Conservation (phyloP, 2,888 invertebrate genomes). For the Hirtodrosophila confusa region DNA sequence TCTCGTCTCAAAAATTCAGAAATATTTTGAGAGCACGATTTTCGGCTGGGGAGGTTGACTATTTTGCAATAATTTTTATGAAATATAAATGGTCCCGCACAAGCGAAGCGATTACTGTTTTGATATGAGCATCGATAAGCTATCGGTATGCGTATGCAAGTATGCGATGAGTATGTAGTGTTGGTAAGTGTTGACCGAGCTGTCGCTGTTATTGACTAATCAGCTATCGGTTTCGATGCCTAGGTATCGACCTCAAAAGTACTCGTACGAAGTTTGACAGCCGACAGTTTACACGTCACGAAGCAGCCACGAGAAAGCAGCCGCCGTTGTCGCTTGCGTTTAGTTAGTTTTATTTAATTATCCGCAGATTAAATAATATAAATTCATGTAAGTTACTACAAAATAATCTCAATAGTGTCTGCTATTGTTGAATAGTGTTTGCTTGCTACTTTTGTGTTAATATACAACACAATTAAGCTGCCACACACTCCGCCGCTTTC, state of each 20-base stretch:
- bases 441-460: background rate
- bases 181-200: too few relatives aligned
- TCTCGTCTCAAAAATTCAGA: too few relatives aligned
- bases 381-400: slow-evolving; percentile 58
- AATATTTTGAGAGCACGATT: too few relatives aligned
- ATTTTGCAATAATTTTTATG: too few relatives aligned
- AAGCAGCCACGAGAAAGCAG: slow-evolving; percentile 69
- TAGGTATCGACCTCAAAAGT: slow-evolving; percentile 20
- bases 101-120: too few relatives aligned
- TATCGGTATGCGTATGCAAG: too few relatives aligned
- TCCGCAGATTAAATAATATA: slow-evolving; percentile 40
- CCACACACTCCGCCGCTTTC: slow-evolving; percentile 13
- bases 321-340: slow-evolving; percentile 24
- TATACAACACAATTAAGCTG: background rate
- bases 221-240: slow-evolving; percentile 20
- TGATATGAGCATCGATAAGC: too few relatives aligned
- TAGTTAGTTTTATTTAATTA: slow-evolving; percentile 51
- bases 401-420: background rate
- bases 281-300: slow-evolving; percentile 82
- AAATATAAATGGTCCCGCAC: too few relatives aligned
- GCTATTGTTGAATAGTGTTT: background rate
- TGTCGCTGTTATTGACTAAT: slow-evolving; percentile 4
- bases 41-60: too few relatives aligned
- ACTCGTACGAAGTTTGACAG: slow-evolving; percentile 75
- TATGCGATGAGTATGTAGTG: too few relatives aligned